Base-by-base conservation (phyloP, 2,888 invertebrate species). In the Amphipoea lucens region DNA sequence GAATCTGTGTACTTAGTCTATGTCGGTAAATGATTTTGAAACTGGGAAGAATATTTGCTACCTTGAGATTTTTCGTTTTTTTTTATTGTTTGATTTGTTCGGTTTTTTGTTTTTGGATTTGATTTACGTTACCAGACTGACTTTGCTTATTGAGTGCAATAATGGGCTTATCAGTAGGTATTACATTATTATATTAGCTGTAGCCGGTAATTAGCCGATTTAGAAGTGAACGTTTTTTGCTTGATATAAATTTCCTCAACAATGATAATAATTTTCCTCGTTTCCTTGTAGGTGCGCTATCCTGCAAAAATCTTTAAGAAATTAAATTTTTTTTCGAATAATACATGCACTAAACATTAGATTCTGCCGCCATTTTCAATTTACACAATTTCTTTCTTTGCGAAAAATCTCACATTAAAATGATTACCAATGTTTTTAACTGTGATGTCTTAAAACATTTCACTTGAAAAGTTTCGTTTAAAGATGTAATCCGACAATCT, bases 391-490 rank as follows among this genome's bases (percentile, higher is more conserved):
- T 85, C 73, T 82, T 78, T 82, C 74, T 78, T 82, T 40, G 68
- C 40, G 7, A 85, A 86, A 88, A 88, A 82, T 91, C 89, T 88
- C 91, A 90, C 90, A 86, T 68, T 81, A 84, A 74, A 87, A 78
- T 76, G 20, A 85, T 83, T 73, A 82, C 74, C 81, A 84, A 78
- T 78, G 70, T 77, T 81, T 80, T 81, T 42, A 45, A 42, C 70
- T 48, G 85, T 84, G 81, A 82, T 81, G 83, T 89, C 87, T 81
- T 82, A 89, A 86, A 87, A 87, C 82, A 89, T 90, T 91, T 90
- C 89, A 87, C 88, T 91, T 82, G 82, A 85, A 90, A 89, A 90
- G 88, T 90, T 91, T 91, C 89, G 76, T 89, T 91, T 85, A 86
- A 57, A 57, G 76, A 87, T 76, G 79, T 88, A 89, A 91, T 90